Evolutionary conservation across 2,113 vertebrate genomes (phyloP), one percentile per base, ranked within the genome.

Genomic region (Hippocampus zosterae): DNA sequence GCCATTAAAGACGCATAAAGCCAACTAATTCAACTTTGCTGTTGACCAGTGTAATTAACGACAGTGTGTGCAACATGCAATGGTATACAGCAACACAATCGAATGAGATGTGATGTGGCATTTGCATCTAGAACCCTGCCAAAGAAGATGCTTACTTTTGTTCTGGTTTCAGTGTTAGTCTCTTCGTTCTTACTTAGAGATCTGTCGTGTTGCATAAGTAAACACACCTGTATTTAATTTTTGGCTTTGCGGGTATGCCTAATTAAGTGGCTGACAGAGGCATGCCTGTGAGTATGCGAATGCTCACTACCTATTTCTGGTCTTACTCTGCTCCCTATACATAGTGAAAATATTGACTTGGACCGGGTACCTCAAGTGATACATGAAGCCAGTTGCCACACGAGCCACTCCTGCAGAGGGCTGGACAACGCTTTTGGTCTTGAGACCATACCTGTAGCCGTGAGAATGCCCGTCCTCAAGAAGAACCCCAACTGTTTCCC

Each of bases 391-490:
- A 85, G 86, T 74, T 93, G 92, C 77, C 87, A 91, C 46, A 84
- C 78, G 18, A 84, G 74, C 59, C 91, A 92, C 79, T 86, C 85
- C 21, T 92, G 91, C 68, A 71, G 65, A 19, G 85, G 83, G 0
- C 68, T 90, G 0, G 85, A 90, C 62, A 82, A 65, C 2, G 2
- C 62, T 1, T 88, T 84, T 8, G 83, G 89, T 5, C 76, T 93
- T 0, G 91, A 93, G 79, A 91, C 86, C 76, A 84, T 93, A 53
- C 92, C 92, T 0, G 77, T 93, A 33, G 76, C 90, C 11, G 72
- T 93, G 41, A 86, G 81, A 60, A 88, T 93, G 81, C 92, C 92
- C 0, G 90, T 93, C 29, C 89, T 93, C 16, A 85, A 82, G 79
- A 91, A 88, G 55, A 90, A 89, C 79, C 76, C 87, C 23, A 72